phyloP scores from a whole-genome alignment of 2,113 vertebrate genomes.

The Heteronetta atricapilla region DNA sequence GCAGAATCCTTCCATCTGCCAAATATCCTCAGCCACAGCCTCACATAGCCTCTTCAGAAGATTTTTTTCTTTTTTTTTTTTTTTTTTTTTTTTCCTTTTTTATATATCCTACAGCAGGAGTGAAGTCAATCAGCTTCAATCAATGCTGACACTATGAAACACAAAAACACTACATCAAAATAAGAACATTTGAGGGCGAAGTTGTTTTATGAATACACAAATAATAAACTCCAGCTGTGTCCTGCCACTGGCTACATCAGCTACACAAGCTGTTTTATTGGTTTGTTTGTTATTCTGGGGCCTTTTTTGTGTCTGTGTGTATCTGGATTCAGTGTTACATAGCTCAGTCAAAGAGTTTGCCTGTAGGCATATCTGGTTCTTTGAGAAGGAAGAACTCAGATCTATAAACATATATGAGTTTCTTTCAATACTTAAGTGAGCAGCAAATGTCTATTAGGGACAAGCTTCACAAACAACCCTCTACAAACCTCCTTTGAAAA shows the following conservation, averaged over 20 bases:
- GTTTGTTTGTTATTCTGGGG: slow-evolving; percentile 17
- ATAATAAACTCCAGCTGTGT: slow-evolving; percentile 50
- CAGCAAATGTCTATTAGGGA: background rate
- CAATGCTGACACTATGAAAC: background rate
- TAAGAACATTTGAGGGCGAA: slow-evolving; percentile 1
- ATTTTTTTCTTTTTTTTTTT: background rate
- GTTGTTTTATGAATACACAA: slow-evolving; percentile 18
- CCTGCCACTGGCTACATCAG: slow-evolving; percentile 40
- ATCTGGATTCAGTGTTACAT: background rate
- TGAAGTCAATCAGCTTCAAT: slow-evolving; percentile 43
- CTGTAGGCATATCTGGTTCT: background rate
- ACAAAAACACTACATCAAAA: slow-evolving; percentile 15
- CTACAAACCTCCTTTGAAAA: background rate
- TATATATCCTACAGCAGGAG: background rate
- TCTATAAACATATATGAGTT: background rate
- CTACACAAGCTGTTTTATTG: background rate
- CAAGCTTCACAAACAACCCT: background rate
- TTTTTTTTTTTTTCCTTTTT: background rate
- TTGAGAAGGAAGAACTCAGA: background rate
- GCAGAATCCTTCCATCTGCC: background rate
- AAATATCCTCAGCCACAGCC: background rate
- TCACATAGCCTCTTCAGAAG: background rate
- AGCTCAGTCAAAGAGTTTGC: background rate
- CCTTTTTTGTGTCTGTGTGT: background rate
- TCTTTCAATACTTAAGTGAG: background rate